Conservation (phyloP, 2,113 vertebrate species). For the Mola mola region DNA sequence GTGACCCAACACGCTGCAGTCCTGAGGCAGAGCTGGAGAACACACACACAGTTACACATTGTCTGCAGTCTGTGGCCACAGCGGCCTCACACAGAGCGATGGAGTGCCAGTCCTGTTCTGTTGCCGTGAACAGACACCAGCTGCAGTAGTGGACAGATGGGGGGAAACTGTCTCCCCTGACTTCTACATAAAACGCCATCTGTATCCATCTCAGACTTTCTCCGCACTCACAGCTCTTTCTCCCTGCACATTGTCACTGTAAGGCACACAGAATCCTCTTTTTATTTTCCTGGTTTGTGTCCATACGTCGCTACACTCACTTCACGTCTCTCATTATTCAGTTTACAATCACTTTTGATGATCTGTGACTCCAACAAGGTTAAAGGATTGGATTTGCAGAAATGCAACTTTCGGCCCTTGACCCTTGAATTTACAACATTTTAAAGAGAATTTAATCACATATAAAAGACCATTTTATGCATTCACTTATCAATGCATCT, state of each 20-base stretch:
- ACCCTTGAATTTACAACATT: no score
- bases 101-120: conserved; percentile 33
- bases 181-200: conserved; percentile 41
- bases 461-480: no score
- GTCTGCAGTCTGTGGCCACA: conserved; percentile 12
- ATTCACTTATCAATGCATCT: no score
- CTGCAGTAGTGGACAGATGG: conserved; percentile 30
- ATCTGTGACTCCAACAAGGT: no score
- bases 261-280: not conserved
- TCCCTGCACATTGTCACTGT: no score
- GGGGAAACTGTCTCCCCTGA: conserved; percentile 15
- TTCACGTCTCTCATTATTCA: no score
- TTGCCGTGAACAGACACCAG: conserved; percentile 48
- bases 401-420: no score
- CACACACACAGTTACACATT: conserved; percentile 3
- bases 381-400: no score
- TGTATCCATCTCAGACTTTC: conserved; percentile 20
- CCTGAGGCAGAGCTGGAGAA: conserved; percentile 39
- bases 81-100: conserved; percentile 27
- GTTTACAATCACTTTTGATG: no score
- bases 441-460: no score
- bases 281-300: no score
- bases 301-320: no score
- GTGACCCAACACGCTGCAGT: conserved; percentile 20
- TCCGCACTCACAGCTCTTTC: not conserved